Evolutionary conservation across 2,113 vertebrate species (phyloP).

Genomic region (Hassar affinis): DNA sequence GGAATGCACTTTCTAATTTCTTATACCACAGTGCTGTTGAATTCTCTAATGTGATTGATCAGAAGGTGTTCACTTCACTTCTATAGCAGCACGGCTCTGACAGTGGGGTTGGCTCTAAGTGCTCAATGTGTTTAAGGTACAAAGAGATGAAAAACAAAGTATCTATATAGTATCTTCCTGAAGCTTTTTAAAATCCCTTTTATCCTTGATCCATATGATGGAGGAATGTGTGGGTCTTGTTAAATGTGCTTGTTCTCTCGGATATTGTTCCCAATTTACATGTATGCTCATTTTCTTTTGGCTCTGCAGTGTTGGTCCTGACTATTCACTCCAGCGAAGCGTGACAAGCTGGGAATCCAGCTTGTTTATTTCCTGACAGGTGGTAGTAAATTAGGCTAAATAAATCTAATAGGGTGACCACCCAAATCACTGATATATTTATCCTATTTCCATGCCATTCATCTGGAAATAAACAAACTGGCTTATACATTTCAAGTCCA

Average conservation of each 20-base stretch:
- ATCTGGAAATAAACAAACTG: background rate
- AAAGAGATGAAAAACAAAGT: background rate
- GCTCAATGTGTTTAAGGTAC: background rate
- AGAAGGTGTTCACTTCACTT: background rate
- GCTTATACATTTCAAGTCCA: background rate
- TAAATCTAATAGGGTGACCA: slow-evolving; percentile 4
- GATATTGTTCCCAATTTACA: background rate
- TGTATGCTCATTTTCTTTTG: background rate
- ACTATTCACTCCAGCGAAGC: background rate
- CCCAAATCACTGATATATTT: background rate
- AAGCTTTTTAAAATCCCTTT: background rate
- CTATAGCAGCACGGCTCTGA: background rate
- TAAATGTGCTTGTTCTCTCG: background rate
- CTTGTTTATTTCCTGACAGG: slow-evolving; percentile 20
- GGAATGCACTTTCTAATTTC: background rate
- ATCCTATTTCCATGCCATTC: background rate
- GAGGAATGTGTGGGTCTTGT: background rate
- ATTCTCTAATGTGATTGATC: too few species aligned
- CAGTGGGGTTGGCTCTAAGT: too few species aligned
- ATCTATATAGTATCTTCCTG: background rate
- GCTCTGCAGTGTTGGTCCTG: background rate
- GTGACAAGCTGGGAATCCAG: background rate
- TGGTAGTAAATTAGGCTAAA: slow-evolving; percentile 2
- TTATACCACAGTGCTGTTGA: too few species aligned
- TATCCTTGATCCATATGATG: background rate